These are phyloP conservation scores for Lasioglossum oenotherae DNA, from an alignment of 2,888 invertebrate species.

Conservation along the genomic window DNA sequence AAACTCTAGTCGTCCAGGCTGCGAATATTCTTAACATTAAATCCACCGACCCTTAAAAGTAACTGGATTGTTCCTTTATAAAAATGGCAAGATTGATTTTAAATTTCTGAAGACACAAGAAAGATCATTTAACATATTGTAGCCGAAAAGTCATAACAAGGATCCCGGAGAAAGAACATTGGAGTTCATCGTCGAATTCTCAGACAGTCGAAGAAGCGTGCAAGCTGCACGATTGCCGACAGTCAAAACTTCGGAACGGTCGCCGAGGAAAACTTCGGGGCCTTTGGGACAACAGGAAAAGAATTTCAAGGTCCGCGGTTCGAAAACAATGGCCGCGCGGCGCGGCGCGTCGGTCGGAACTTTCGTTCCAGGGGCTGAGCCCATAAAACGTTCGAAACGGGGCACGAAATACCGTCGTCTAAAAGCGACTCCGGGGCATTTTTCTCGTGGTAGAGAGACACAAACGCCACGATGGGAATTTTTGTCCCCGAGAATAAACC, in stretches of 20 bases:
- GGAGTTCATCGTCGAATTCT: not conserved
- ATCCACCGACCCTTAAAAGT: too few species aligned
- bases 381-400: conserved; percentile 38
- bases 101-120: not conserved
- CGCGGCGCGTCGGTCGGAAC: not conserved
- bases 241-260: not conserved
- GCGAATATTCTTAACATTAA: not conserved
- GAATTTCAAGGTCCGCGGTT: conserved; percentile 23
- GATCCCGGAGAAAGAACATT: not conserved
- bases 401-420: conserved; percentile 10
- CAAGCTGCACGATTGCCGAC: not conserved
- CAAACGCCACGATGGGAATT: conserved; percentile 1
- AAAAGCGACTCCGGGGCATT: conserved; percentile 28
- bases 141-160: not conserved
- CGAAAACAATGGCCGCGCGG: conserved; percentile 12
- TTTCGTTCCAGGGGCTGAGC: not conserved
- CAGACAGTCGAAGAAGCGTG: not conserved
- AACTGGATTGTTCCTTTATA: too few species aligned
- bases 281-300: not conserved
- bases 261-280: not conserved
- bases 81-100: too few species aligned
- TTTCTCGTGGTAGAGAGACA: conserved; percentile 12
- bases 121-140: not conserved
- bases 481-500: conserved; percentile 37
- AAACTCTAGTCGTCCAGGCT: not conserved